Evolutionary conservation across 2,797 vertebrate species (phyloP), one percentile per base, ranked within the genome.

Genomic region (Taenioides sp.): DNA sequence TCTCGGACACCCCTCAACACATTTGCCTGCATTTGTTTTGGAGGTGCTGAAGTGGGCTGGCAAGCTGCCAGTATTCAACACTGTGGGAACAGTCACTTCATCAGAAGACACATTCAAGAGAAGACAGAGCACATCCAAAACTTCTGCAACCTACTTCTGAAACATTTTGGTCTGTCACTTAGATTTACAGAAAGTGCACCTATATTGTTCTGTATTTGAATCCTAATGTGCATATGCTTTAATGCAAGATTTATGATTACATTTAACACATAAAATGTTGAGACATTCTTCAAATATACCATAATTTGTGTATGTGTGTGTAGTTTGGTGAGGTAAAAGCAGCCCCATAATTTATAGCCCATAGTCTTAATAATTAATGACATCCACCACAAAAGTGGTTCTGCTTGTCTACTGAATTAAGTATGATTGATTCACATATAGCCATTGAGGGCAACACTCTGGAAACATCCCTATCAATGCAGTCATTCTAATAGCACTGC

Each of bases 331-430:
- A 78, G 47, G 58, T 72, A 64, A 85, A 73, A 79, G 74, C 69
- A 9, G 73, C 67, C 64, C 25, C 71, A 54, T 69, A 57, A 65
- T 80, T 77, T 75, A 75, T 70, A 79, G 78, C 74, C 76, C 18
- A 27, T 72, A 84, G 75, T 76, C 70, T 74, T 91, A 92, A 89
- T 91, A 89, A 93, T 90, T 85, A 83, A 90, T 86, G 77, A 68
- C 65, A 72, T 81, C 71, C 58, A 59, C 74, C 66, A 79, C 79
- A 84, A 74, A 85, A 80, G 80, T 40, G 75, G 66, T 72, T 84
- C 79, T 77, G 70, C 80, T 83, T 79, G 76, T 84, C 70, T 62
- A 59, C 47, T 86, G 83, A 88, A 86, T 90, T 88, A 92, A 90
- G 81, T 70, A 75, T 87, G 87, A 93, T 90, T 89, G 84, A 92